These are phyloP conservation scores for Propsilocerus akamusi DNA, from an alignment of 1,140 invertebrate genomes.

Conservation along the genomic window DNA sequence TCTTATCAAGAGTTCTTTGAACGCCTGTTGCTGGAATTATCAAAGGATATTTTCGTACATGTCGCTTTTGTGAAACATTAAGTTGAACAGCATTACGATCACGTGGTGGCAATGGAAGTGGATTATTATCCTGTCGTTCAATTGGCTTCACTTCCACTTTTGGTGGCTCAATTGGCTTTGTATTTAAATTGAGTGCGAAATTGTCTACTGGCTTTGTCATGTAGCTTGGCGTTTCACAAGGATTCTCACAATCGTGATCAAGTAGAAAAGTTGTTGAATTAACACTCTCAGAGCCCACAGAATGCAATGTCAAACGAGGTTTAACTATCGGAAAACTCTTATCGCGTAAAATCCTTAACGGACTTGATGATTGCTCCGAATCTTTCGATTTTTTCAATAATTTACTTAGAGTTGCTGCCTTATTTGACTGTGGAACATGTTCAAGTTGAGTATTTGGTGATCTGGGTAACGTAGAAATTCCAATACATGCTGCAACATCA, in stretches of 20 bases:
- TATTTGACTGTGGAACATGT: not conserved
- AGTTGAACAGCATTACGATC: constrained; percentile 46
- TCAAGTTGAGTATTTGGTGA: not conserved
- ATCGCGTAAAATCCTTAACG: constrained; percentile 4
- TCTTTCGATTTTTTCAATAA: not conserved
- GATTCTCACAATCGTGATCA: constrained; percentile 6
- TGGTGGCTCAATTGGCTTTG: not conserved
- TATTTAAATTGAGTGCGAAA: constrained; percentile 8
- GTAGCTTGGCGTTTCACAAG: constrained; percentile 23
- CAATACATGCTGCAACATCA: not conserved
- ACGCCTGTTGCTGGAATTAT: constrained; percentile 50
- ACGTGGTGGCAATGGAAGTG: constrained; percentile 65
- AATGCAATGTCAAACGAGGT: constrained; percentile 1
- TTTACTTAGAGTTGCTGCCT: not conserved
- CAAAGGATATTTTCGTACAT: constrained; percentile 75
- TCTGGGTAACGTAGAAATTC: not conserved
- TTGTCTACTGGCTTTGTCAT: constrained; percentile 7
- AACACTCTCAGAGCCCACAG: constrained; percentile 11
- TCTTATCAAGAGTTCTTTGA: constrained; percentile 38
- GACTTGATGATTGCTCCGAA: constrained; percentile 5
- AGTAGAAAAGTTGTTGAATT: constrained; percentile 8
- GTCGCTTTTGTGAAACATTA: constrained; percentile 44
- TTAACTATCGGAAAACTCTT: constrained; percentile 6
- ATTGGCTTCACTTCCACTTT: not conserved
- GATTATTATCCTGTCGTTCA: constrained; percentile 35